Percentiles rank a stretch among this genome's conserved stretches.
These are phyloP conservation scores for Nycteola revayana DNA, from an alignment of 2,888 invertebrate species.

Conservation along the genomic window DNA sequence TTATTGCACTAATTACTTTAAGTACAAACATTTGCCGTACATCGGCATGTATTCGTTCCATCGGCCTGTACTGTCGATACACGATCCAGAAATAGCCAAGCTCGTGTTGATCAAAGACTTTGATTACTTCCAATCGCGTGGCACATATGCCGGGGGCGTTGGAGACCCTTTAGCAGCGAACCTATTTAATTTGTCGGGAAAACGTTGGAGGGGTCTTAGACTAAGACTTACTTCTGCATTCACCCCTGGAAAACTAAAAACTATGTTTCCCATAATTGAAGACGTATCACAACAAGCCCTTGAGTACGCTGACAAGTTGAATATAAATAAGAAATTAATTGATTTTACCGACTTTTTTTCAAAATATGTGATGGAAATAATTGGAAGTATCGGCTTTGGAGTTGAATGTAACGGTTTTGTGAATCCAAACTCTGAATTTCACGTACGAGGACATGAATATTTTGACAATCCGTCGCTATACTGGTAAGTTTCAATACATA, in stretches of 20 bases:
- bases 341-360: conserved; percentile 82
- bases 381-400: conserved; percentile 83
- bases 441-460: conserved; percentile 65
- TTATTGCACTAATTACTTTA: conserved; percentile 81
- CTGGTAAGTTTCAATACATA: conserved; percentile 67
- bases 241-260: conserved; percentile 85
- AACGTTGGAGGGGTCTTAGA: conserved; percentile 84
- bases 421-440: conserved; percentile 79
- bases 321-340: conserved; percentile 53
- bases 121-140: conserved; percentile 84
- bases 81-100: conserved; percentile 84
- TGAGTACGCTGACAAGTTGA: conserved; percentile 52
- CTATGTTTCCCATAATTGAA: conserved; percentile 83
- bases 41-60: conserved; percentile 84
- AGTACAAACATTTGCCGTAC: conserved; percentile 70
- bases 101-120: conserved; percentile 84
- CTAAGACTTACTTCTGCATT: conserved; percentile 85
- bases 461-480: conserved; percentile 61
- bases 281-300: conserved; percentile 79
- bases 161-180: conserved; percentile 83
- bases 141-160: conserved; percentile 82
- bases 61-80: conserved; percentile 82
- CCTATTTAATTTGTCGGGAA: conserved; percentile 80
- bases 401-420: conserved; percentile 83
- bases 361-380: conserved; percentile 83